Evolutionary conservation across 92 coral and sea anemone genomes (phyloP).

Genomic region (Pocillopora grandis): DNA sequence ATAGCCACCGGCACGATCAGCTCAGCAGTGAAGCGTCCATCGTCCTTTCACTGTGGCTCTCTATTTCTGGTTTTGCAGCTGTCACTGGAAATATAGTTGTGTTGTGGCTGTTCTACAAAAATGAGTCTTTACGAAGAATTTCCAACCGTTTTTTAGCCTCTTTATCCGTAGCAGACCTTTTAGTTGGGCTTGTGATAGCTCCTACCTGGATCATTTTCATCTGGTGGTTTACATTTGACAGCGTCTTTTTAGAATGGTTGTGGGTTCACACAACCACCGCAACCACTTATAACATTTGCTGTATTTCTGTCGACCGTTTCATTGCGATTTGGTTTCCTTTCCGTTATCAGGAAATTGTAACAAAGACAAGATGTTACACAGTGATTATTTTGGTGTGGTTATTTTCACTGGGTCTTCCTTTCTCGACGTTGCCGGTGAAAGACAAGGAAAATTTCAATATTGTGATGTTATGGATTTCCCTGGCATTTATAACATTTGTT

Average conservation of each 20-base stretch:
- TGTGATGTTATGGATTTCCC: background rate
- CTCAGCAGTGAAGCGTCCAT: background rate
- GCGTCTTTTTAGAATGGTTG: too few relatives aligned
- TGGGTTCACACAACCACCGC: background rate
- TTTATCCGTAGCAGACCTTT: too few relatives aligned
- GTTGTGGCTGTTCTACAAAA: background rate
- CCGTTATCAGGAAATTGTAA: constrained; percentile 5
- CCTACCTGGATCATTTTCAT: too few relatives aligned
- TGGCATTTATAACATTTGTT: background rate
- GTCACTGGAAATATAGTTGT: constrained; percentile 12
- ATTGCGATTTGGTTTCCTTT: background rate
- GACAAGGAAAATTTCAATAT: too few relatives aligned
- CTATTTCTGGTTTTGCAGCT: constrained; percentile 4
- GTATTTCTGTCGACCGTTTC: background rate
- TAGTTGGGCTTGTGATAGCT: too few relatives aligned
- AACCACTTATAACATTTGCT: background rate
- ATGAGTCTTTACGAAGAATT: too few relatives aligned
- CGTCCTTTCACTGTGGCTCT: background rate
- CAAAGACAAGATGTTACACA: background rate
- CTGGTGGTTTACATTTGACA: too few relatives aligned
- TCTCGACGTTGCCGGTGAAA: background rate
- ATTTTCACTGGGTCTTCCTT: background rate
- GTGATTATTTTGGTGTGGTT: background rate
- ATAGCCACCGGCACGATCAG: background rate
- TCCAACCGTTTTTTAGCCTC: too few relatives aligned